Evolutionary conservation across 2,113 vertebrate genomes (phyloP), one percentile per base, ranked within the genome.

Genomic region (Canis aureus): DNA sequence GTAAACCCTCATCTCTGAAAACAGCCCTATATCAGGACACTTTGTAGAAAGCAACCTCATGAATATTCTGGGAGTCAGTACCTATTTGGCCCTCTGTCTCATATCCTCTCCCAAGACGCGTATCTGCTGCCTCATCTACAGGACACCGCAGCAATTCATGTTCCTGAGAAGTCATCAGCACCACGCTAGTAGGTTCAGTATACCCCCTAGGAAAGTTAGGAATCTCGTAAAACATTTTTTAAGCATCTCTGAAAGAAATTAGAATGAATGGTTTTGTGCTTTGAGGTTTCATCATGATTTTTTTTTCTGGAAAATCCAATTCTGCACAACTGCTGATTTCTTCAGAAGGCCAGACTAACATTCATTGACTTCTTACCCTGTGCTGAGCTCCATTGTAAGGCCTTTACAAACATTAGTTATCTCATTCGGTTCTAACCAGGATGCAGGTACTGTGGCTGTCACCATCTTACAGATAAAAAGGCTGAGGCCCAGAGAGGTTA

Each of bases 241-340:
- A 64, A 71, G 80, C 12, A 71, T 89, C 53, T 74, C 74, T 90
- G 55, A 80, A 92, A 83, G 53, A 79, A 19, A 86, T 43, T 49
- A 25, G 76, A 89, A 83, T 60, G 23, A 96, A 74, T 79, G 38
- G 35, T 51, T 94, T 76, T 90, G 15, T 27, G 85, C 59, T 95
- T 92, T 69, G 35, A 83, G 59, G 25, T n/a, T 49, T 92, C 69
- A 73, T 62, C n/a, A 29, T 78, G 49, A 38, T 74, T 92, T 92
- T 95, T 92, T 95, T 83, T 87, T 71, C 64, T 84, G 53, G 11
- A 74, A 79, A 89, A 53, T 81, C n/a, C 35, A 84, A 5, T 55
- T 96, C 51, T 67, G 5, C 32, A 94, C 51, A 88, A 53, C 29
- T 93, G 71, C 29, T 90, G 8, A 49, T 94, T 90, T 89, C 83